These are phyloP conservation scores for Sylvietta virens DNA, from an alignment of 2,113 vertebrate genomes.

Conservation along the genomic window DNA sequence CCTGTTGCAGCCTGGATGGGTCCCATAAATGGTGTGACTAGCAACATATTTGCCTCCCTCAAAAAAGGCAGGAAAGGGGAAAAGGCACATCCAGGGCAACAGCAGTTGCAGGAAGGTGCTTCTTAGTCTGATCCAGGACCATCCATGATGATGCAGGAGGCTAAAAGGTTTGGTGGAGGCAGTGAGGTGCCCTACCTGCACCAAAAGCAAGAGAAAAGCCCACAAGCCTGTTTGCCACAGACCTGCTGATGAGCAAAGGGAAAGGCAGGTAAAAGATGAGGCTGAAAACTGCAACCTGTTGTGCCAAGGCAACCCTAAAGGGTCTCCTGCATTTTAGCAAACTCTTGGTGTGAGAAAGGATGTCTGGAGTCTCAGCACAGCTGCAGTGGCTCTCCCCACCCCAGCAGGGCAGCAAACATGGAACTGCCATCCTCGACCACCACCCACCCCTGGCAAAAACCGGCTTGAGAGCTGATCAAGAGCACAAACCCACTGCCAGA, in stretches of 20 bases:
- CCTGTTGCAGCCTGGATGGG: too few relatives aligned
- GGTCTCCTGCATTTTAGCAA: rapidly evolving
- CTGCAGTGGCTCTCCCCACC: rapidly evolving
- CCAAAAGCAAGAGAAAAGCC: neutral
- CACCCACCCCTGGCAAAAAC: neutral
- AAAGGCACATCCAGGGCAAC: neutral
- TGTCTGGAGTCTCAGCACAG: neutral
- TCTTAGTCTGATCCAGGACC: neutral
- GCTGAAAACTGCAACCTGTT: neutral
- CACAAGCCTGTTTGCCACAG: rapidly evolving
- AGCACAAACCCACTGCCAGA: rapidly evolving
- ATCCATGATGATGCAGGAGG: neutral
- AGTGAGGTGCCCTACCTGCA: neutral
- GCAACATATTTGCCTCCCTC: rapidly evolving
- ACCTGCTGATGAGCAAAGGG: rapidly evolving
- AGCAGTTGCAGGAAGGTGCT: neutral
- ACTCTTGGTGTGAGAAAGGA: neutral
- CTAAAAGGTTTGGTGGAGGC: neutral
- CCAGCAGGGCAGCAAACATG: rapidly evolving
- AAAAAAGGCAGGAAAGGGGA: neutral
- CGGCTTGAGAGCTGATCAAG: rapidly evolving
- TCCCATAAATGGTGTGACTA: neutral
- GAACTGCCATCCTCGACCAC: rapidly evolving
- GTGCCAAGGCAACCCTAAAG: neutral
- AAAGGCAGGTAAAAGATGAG: neutral